A percentile compares a stretch with the other conserved stretches of the same genome.
Conservation (phyloP, 2,797 vertebrate species). For the Falco rusticolus region DNA sequence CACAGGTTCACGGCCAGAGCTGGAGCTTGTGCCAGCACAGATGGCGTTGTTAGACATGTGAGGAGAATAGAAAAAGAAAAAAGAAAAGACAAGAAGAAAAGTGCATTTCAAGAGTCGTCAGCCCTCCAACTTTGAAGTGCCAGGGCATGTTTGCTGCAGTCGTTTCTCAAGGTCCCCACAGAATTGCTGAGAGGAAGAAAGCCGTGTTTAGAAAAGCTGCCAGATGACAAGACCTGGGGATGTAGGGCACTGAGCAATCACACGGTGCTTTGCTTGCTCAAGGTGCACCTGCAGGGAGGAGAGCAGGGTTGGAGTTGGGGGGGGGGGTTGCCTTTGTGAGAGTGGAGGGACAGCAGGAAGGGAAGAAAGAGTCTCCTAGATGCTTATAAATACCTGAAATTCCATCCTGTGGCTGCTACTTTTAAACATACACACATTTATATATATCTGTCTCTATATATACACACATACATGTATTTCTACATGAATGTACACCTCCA, state of each 20-base stretch:
- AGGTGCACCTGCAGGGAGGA: slow-evolving; percentile 20
- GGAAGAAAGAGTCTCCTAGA: not conserved
- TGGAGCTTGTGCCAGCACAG: slow-evolving; percentile 23
- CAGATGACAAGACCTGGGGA: slow-evolving; percentile 47
- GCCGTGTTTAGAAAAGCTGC: slow-evolving; percentile 28
- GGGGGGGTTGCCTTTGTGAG: not conserved
- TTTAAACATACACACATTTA: not conserved
- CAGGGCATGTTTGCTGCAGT: slow-evolving; percentile 54
- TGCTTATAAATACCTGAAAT: not conserved
- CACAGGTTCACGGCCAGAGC: not conserved
- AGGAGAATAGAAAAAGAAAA: not conserved
- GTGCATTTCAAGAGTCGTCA: slow-evolving; percentile 31
- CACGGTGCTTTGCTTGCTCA: not conserved
- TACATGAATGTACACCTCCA: not conserved
- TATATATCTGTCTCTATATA: not conserved
- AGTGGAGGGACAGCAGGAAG: not conserved
- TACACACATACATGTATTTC: not conserved
- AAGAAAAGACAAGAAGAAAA: not conserved
- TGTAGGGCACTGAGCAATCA: slow-evolving; percentile 55
- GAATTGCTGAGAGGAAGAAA: slow-evolving; percentile 56
- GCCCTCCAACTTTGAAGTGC: slow-evolving; percentile 52
- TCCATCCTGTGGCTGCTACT: not conserved
- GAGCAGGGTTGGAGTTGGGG: not conserved
- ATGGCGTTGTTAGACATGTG: not conserved
- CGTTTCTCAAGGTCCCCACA: slow-evolving; percentile 48